These are phyloP conservation scores for Phylloscopus trochiloides DNA, from an alignment of 2,113 vertebrate species.

Conservation along the genomic window DNA sequence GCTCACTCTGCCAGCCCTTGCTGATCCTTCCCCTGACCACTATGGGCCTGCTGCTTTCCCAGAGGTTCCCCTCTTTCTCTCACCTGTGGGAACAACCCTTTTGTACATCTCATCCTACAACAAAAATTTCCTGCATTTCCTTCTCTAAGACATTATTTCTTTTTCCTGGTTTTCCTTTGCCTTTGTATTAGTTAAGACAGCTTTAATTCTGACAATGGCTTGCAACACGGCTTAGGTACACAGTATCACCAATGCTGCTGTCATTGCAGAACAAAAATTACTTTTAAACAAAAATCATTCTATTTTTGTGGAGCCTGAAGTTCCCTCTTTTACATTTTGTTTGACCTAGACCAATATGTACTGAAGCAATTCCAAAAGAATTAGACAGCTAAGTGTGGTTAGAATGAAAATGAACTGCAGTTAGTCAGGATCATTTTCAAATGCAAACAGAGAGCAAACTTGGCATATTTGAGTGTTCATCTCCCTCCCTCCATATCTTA, in stretches of 20 bases:
- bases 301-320: not conserved
- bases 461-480: not conserved
- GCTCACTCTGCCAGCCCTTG: not conserved
- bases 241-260: not conserved
- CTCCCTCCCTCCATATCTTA: not conserved
- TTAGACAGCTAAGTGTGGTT: not conserved
- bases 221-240: not conserved
- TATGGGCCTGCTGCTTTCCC: not conserved
- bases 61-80: not conserved
- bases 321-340: not conserved
- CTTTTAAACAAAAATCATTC: not conserved
- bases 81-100: not conserved
- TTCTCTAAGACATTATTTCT: rapidly evolving
- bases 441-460: not conserved
- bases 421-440: constrained; percentile 33
- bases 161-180: not conserved
- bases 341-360: not conserved
- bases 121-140: not conserved
- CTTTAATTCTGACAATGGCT: not conserved
- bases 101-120: not conserved
- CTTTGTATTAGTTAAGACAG: not conserved
- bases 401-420: constrained; percentile 4
- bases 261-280: not conserved
- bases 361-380: not conserved
- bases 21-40: not conserved